Evolutionary conservation across 2,888 invertebrate genomes (phyloP).

Genomic region (Cephus sareptanus): DNA sequence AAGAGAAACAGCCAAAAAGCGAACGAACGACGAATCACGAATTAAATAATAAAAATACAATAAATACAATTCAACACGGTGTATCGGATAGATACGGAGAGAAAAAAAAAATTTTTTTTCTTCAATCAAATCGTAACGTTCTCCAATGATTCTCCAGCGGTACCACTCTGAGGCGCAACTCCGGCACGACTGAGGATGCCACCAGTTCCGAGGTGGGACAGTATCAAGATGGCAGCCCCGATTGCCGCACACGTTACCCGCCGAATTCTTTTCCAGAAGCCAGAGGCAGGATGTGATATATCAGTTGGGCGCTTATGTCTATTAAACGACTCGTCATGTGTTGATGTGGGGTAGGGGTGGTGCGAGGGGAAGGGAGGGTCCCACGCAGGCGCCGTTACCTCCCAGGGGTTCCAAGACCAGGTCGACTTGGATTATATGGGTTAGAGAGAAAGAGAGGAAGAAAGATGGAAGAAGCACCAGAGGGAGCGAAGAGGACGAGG

Average conservation of each 20-base stretch:
- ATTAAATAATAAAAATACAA: not conserved
- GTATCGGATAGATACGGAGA: not conserved
- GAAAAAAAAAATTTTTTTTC: not conserved
- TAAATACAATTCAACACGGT: not conserved
- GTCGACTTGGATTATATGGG: not conserved
- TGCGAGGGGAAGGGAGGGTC: conserved; percentile 18
- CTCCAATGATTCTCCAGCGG: conserved; percentile 8
- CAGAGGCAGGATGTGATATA: conserved; percentile 36
- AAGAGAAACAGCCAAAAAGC: not conserved
- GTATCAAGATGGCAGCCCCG: conserved; percentile 43
- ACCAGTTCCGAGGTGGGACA: conserved; percentile 35
- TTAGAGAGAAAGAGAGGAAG: conserved; percentile 1
- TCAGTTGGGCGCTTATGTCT: conserved; percentile 32
- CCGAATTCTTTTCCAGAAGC: conserved; percentile 50
- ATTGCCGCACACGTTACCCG: conserved; percentile 15
- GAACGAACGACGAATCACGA: not conserved
- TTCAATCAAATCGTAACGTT: not conserved
- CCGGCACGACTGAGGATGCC: conserved; percentile 54
- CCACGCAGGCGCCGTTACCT: not conserved
- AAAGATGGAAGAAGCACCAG: not conserved
- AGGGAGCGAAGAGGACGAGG: conserved; percentile 18
- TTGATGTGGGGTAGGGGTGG: conserved; percentile 7
- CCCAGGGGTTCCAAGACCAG: not conserved
- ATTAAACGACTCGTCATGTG: conserved; percentile 16
- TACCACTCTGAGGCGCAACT: conserved; percentile 57